Evolutionary conservation across 2,888 invertebrate species (phyloP).

Genomic region (Eretmocerus hayati): DNA sequence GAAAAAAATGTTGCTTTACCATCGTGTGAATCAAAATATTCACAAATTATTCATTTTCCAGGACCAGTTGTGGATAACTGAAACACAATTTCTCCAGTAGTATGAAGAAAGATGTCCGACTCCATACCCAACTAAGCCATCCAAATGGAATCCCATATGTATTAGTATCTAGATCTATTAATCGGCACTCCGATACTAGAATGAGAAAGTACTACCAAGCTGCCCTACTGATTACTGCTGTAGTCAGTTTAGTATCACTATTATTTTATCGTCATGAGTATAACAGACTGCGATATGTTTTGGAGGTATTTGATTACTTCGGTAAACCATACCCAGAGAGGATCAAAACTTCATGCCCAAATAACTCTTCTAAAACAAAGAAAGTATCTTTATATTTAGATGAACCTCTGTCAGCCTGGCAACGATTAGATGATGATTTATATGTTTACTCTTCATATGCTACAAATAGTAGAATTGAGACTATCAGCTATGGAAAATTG

Average conservation of each 20-base stretch:
- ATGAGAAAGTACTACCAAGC: slow-evolving; percentile 85
- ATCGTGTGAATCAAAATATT: not conserved
- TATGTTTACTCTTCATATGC: slow-evolving; percentile 64
- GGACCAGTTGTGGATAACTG: not conserved
- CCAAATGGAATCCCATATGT: slow-evolving; percentile 8
- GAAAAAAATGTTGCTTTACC: too few species aligned
- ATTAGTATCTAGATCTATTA: slow-evolving; percentile 9
- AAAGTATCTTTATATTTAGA: slow-evolving; percentile 46
- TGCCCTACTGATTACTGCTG: slow-evolving; percentile 62
- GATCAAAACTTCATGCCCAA: slow-evolving; percentile 50
- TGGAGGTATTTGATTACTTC: slow-evolving; percentile 81
- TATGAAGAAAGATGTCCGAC: slow-evolving; percentile 19
- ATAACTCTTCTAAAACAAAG: slow-evolving; percentile 11
- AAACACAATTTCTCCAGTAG: slow-evolving; percentile 6
- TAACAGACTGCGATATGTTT: slow-evolving; percentile 71
- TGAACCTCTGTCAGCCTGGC: slow-evolving; percentile 59
- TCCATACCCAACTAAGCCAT: slow-evolving; percentile 15
- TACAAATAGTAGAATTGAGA: slow-evolving; percentile 52
- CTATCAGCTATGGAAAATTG: slow-evolving; percentile 58
- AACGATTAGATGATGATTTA: slow-evolving; percentile 57
- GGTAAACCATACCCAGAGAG: slow-evolving; percentile 60
- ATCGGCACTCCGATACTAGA: slow-evolving; percentile 26
- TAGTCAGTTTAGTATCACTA: slow-evolving; percentile 65
- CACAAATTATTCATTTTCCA: not conserved
- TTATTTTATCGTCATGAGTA: slow-evolving; percentile 82